Conservation (phyloP, 2,113 vertebrate genomes). For the Lagopus leucura region DNA sequence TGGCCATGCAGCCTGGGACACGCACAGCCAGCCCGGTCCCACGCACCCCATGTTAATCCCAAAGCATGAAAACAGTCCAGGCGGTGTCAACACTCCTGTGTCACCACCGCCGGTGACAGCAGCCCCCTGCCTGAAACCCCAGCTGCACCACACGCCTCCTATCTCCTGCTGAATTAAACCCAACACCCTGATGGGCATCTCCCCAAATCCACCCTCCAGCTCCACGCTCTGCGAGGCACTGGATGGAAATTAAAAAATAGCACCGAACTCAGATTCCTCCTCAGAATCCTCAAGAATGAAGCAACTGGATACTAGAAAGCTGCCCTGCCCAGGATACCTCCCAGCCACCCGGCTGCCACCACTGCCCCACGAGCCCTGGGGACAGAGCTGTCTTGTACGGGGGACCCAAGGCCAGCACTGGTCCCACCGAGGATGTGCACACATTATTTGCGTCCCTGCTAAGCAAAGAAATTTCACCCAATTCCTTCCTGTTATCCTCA, state of each 20-base stretch:
- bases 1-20: neutral
- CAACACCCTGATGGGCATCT: neutral
- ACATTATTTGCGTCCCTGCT: neutral
- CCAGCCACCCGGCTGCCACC: neutral
- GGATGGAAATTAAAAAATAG: neutral
- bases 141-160: rapidly evolving
- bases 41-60: neutral
- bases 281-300: neutral
- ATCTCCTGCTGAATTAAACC: neutral
- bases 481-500: rapidly evolving
- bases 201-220: neutral
- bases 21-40: rapidly evolving
- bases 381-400: neutral
- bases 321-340: neutral
- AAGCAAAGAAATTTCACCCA: neutral
- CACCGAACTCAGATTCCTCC: neutral
- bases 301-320: neutral
- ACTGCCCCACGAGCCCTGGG: neutral
- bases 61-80: neutral
- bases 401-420: neutral
- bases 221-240: neutral
- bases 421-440: rapidly evolving
- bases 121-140: neutral
- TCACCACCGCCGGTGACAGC: neutral
- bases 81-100: neutral